Percentiles rank a stretch among this genome's conserved stretches.
Conservation (phyloP, 1,140 invertebrate species). For the Bombus consobrinus region DNA sequence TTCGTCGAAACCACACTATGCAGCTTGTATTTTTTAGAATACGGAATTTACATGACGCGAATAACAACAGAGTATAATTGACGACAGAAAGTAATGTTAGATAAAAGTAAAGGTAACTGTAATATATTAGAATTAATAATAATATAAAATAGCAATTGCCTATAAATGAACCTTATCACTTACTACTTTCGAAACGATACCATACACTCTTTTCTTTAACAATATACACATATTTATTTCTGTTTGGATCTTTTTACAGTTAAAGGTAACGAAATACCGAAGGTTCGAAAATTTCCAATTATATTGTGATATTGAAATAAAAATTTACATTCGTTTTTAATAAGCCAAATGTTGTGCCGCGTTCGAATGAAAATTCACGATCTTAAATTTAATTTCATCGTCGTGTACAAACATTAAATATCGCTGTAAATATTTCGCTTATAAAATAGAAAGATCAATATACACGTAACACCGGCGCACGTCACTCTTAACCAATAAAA, state of each 20-base stretch:
- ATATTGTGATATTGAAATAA: neutral
- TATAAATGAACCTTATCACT: neutral
- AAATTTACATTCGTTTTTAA: neutral
- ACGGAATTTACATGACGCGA: too few species aligned
- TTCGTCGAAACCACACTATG: neutral
- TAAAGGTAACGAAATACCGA: too few species aligned
- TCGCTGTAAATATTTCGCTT: neutral
- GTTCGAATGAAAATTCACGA: too few species aligned
- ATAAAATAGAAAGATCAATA: neutral
- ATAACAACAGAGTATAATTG: neutral
- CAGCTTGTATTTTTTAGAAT: neutral
- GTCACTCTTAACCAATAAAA: neutral
- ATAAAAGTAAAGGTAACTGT: neutral
- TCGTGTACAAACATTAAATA: too few species aligned
- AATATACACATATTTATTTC: too few species aligned
- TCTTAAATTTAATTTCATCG: neutral
- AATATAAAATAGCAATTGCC: neutral
- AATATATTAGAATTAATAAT: neutral
- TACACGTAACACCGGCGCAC: too few species aligned
- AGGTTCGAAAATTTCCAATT: neutral
- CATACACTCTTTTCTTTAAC: too few species aligned
- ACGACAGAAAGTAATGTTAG: too few species aligned
- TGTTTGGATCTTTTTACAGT: too few species aligned
- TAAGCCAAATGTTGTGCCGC: too few species aligned
- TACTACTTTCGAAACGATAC: neutral